Percentiles rank a stretch among this genome's conserved stretches.
Conservation (phyloP, 2,888 invertebrate species). For the Chelonus formosanus region DNA sequence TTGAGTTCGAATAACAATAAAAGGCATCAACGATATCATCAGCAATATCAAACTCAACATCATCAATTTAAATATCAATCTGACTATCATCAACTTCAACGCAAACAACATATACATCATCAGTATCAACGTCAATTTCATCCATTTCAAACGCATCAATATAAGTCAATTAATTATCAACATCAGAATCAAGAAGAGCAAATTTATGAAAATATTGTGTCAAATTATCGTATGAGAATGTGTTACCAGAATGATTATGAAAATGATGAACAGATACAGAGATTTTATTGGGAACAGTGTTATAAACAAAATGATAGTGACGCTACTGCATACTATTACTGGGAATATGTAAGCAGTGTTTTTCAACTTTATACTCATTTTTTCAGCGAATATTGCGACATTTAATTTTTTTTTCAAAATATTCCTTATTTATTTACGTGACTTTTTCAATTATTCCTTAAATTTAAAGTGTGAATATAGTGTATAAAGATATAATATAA, state of each 20-base stretch:
- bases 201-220: constrained; percentile 62
- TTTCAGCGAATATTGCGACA: neutral
- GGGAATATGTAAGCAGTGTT: constrained; percentile 61
- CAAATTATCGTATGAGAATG: constrained; percentile 63
- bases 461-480: too few species aligned
- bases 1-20: constrained; percentile 46
- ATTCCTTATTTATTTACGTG: too few species aligned
- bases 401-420: neutral
- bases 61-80: constrained; percentile 23
- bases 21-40: constrained; percentile 46
- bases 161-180: constrained; percentile 38
- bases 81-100: constrained; percentile 37
- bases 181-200: constrained; percentile 52
- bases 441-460: too few species aligned
- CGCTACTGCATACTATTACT: constrained; percentile 63
- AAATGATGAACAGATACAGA: constrained; percentile 63
- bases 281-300: constrained; percentile 64
- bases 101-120: constrained; percentile 17
- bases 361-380: constrained; percentile 8
- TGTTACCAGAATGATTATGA: constrained; percentile 64
- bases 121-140: constrained; percentile 14
- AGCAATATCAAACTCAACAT: constrained; percentile 32
- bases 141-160: constrained; percentile 42
- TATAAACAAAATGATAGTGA: constrained; percentile 60
- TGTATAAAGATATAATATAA: too few species aligned